Conservation (phyloP, 2,797 vertebrate species). For the Hirundo rustica region DNA sequence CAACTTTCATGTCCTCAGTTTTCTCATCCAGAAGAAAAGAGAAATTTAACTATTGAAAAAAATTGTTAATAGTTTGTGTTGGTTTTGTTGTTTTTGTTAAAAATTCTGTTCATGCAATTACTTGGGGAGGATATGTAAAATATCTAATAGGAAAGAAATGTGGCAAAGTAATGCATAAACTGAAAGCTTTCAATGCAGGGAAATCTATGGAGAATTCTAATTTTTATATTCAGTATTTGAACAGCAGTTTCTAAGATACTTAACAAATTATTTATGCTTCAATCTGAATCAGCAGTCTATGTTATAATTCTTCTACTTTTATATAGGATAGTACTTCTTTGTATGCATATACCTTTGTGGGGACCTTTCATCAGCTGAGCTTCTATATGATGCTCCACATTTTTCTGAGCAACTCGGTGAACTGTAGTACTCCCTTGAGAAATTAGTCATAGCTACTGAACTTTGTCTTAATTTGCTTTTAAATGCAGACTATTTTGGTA, state of each 20-base stretch:
- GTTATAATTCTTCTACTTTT: not conserved
- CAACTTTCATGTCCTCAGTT: not conserved
- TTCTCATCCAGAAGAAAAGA: not conserved
- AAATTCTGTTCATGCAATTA: not conserved
- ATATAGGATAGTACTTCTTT: not conserved
- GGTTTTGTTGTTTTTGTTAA: not conserved
- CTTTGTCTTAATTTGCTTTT: conserved; percentile 35
- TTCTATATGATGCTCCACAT: not conserved
- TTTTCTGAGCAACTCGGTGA: not conserved
- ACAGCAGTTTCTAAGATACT: not conserved
- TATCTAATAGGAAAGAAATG: not conserved
- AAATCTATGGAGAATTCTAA: not conserved
- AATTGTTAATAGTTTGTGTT: not conserved
- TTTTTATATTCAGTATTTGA: not conserved
- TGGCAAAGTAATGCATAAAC: not conserved
- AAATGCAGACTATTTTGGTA: conserved; percentile 24
- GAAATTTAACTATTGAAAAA: not conserved
- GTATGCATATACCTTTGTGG: not conserved
- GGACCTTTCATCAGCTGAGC: not conserved
- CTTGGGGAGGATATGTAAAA: not conserved
- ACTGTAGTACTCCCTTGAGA: not conserved
- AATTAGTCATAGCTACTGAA: conserved; percentile 43
- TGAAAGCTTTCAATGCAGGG: not conserved
- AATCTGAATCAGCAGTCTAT: not conserved
- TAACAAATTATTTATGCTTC: not conserved